Evolutionary conservation across 2,113 vertebrate species (phyloP).

Genomic region (Phrynocephalus versicolor): DNA sequence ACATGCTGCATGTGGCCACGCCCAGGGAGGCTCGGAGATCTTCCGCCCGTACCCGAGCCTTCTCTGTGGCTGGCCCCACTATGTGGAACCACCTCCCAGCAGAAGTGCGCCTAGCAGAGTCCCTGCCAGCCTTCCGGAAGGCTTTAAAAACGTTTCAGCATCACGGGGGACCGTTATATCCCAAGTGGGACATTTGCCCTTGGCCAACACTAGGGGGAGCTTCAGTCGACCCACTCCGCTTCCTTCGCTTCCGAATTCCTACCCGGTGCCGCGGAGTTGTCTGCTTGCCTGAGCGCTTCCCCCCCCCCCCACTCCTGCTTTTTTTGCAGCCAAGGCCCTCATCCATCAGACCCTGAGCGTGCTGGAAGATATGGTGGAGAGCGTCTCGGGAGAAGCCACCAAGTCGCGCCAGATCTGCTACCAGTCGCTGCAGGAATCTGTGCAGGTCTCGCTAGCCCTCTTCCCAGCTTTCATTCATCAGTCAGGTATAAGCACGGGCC

Average conservation of each 20-base stretch:
- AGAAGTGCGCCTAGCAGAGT: no score
- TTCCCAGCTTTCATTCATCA: constrained; percentile 97
- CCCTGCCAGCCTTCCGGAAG: no score
- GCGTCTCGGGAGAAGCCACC: constrained; percentile 92
- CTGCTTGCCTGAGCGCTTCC: neutral
- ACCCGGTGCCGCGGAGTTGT: neutral
- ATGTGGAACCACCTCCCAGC: no score
- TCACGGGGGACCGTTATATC: neutral
- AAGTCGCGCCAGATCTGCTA: constrained; percentile 98
- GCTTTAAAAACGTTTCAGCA: no score
- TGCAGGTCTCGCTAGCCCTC: constrained; percentile 94
- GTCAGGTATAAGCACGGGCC: constrained; percentile 82
- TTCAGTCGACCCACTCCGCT: neutral
- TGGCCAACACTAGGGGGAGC: neutral
- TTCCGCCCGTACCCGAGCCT: no score
- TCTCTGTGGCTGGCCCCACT: no score
- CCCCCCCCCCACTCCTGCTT: no score
- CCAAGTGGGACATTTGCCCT: neutral
- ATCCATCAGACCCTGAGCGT: constrained; percentile 94
- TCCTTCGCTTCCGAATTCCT: neutral
- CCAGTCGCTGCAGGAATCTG: constrained; percentile 95
- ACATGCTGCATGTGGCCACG: no score
- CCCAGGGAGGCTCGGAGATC: no score
- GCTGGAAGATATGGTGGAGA: constrained; percentile 91
- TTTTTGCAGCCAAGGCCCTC: constrained; percentile 85